Evolutionary conservation across 2,797 vertebrate genomes (phyloP).

Genomic region (Danio aesculapii): DNA sequence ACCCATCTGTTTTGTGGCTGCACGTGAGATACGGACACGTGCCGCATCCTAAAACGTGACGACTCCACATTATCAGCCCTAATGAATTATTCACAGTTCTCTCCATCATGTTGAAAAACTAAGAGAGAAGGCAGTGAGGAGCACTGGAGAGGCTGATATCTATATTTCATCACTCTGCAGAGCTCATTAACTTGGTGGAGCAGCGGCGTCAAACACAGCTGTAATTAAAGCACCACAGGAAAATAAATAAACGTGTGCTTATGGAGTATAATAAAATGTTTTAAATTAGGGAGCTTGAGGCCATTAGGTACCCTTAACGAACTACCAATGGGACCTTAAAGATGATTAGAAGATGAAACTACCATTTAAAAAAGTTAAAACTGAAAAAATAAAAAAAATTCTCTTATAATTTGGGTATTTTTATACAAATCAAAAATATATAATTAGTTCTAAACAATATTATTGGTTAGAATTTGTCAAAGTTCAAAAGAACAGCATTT

Average conservation of each 20-base stretch:
- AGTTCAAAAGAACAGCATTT: neutral
- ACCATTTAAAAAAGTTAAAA: no score
- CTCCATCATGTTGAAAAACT: slow-evolving; percentile 8
- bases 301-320: no score
- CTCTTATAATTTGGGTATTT: no score
- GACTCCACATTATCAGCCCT: slow-evolving; percentile 4
- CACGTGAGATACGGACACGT: neutral
- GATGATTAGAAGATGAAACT: no score
- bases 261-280: no score
- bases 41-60: slow-evolving; percentile 34
- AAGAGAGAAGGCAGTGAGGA: neutral
- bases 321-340: no score
- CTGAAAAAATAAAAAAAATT: no score
- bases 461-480: neutral
- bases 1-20: neutral
- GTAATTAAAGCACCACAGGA: neutral
- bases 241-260: neutral
- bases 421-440: no score
- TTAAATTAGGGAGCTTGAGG: no score
- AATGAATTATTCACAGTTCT: slow-evolving; percentile 39
- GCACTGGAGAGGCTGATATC: slow-evolving; percentile 11
- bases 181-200: slow-evolving; percentile 10
- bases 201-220: neutral
- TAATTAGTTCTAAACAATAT: no score
- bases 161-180: slow-evolving; percentile 43